These are phyloP conservation scores for Mirounga angustirostris DNA, from an alignment of 2,113 vertebrate genomes.

Conservation along the genomic window DNA sequence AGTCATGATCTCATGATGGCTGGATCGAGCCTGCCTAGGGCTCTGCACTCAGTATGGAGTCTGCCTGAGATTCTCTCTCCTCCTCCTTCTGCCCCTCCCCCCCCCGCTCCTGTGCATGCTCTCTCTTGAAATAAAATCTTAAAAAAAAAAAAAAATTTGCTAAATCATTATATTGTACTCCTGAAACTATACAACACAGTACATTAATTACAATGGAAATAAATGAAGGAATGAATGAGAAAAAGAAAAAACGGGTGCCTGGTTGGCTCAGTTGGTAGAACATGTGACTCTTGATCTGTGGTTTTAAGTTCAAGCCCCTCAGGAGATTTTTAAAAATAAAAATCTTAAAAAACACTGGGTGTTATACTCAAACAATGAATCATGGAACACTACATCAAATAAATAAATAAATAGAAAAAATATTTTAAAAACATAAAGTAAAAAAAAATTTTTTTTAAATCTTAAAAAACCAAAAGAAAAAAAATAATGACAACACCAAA, in stretches of 20 bases:
- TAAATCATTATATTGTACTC: background rate
- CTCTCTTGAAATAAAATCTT: background rate
- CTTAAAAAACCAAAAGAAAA: background rate
- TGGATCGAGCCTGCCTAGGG: background rate
- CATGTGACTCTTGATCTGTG: background rate
- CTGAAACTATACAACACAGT: background rate
- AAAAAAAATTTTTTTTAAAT: background rate
- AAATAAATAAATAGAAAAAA: too few species aligned
- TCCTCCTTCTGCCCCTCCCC: background rate
- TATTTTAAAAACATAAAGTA: too few species aligned
- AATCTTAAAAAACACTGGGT: background rate
- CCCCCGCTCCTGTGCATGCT: accelerated
- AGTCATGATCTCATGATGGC: background rate
- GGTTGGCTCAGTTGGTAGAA: background rate
- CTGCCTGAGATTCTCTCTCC: background rate
- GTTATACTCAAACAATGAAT: too few species aligned
- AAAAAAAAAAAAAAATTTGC: background rate
- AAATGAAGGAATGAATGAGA: background rate
- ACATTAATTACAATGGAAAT: background rate
- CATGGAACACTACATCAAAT: too few species aligned
- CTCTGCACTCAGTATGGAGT: background rate
- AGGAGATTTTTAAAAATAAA: background rate
- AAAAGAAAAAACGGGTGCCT: background rate
- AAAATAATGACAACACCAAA: background rate
- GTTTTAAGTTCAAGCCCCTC: background rate